Evolutionary conservation across 1,140 invertebrate genomes (phyloP), one percentile per base, ranked within the genome.

Genomic region (Chironomus tepperi): DNA sequence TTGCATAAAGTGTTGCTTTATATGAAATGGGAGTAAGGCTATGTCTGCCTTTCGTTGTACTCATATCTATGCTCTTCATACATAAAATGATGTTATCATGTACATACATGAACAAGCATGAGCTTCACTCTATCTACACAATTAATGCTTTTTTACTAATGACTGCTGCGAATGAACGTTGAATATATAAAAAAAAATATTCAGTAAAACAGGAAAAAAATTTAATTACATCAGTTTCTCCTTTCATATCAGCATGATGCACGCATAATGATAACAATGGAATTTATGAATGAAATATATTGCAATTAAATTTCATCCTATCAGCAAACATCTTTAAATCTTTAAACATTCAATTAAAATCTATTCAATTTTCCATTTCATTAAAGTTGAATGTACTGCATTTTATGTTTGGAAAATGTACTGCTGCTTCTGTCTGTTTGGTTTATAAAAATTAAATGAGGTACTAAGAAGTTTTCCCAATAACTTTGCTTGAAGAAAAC

Each of bases 1-100:
- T 67, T 67, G 64, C 64, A 67, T 67, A 67, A 67, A 67, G 64
- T 67, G 64, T 19, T 19, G 18, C 64, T 47, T 3, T 7, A 47
- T 47, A 47, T 10, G 43, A 15, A 47, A 15, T 15, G 43, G 15
- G 43, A 10, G 43, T 15, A 15, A 3, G 43, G 43, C 15, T 47
- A 47, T 47, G 15, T 47, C 15, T 15, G 43, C 43, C 43, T 47
- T 47, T 47, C 43, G 15, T 15, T 34, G 24, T 34, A 34, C 24
- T 34, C 24, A 34, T 34, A 34, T 34, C 24, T 34, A 34, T 34
- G 24, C 24, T 34, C 24, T 34, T 47, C 43, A 15, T 47, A 47
- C 43, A 47, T 2, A 47, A 47, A 47, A 47, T 47, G 43, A 47
- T 47, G 43, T 47, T 47, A 47, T 47, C 43, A 47, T 47, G 43